phyloP scores from a whole-genome alignment of 2,113 vertebrate genomes.

The Chrysemys picta region DNA sequence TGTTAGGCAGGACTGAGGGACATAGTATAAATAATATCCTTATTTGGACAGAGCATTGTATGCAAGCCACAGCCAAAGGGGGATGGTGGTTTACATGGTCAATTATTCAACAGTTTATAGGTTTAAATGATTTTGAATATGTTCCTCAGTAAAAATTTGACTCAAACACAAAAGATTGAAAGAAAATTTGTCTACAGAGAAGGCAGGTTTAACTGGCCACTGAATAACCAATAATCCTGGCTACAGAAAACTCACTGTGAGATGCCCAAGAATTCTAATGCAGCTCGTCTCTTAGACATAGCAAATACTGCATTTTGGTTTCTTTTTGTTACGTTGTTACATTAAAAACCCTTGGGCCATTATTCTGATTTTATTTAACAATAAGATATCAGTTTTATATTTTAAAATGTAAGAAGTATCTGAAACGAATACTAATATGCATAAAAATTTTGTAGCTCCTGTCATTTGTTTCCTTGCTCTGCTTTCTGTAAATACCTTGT shows the following conservation, averaged over 20 bases:
- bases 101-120: neutral
- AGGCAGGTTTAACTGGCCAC: neutral
- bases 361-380: neutral
- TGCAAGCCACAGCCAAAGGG: neutral
- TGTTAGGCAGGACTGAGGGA: neutral
- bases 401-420: neutral
- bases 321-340: neutral
- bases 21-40: neutral
- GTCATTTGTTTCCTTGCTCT: neutral
- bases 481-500: neutral
- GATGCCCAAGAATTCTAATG: neutral
- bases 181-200: neutral
- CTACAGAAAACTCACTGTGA: neutral
- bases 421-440: neutral
- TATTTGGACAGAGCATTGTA: neutral
- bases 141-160: neutral
- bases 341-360: neutral
- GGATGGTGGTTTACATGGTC: neutral
- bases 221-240: neutral
- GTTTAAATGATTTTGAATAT: neutral
- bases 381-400: neutral
- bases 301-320: neutral
- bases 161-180: neutral
- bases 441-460: neutral
- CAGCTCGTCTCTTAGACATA: neutral